These are phyloP conservation scores for Heliconius cydno DNA, from an alignment of 2,888 invertebrate species.

Conservation along the genomic window DNA sequence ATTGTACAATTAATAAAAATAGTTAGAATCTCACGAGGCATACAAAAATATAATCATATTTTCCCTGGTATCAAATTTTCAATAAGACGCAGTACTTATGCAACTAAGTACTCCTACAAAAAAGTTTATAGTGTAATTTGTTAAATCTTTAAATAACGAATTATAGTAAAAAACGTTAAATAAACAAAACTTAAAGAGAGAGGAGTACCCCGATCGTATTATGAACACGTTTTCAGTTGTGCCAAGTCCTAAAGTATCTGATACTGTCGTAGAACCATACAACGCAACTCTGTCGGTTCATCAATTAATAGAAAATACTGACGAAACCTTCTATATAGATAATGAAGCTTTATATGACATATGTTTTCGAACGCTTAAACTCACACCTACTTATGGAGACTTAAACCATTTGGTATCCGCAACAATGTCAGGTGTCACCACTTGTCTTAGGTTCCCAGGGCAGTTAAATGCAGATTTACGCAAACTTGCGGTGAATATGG, in stretches of 20 bases:
- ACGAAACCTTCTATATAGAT: constrained; percentile 88
- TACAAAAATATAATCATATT: too few relatives aligned
- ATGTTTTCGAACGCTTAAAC: constrained; percentile 89
- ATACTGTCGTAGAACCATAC: constrained; percentile 86
- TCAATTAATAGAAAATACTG: constrained; percentile 90
- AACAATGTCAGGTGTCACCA: constrained; percentile 94
- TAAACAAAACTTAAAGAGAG: constrained; percentile 83
- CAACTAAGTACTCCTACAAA: not conserved
- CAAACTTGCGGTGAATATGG: constrained; percentile 78
- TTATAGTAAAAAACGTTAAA: not conserved
- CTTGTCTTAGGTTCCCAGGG: constrained; percentile 87
- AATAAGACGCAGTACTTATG: too few relatives aligned
- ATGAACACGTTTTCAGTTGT: constrained; percentile 92
- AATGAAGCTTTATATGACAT: constrained; percentile 89
- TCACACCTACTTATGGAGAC: constrained; percentile 91
- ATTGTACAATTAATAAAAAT: too few relatives aligned
- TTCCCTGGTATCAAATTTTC: too few relatives aligned
- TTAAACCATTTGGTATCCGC: constrained; percentile 92
- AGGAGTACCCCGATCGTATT: constrained; percentile 94
- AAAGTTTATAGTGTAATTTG: not conserved
- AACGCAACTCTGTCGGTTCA: constrained; percentile 93
- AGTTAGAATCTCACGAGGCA: too few relatives aligned
- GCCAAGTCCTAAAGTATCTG: constrained; percentile 92
- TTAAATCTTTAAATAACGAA: not conserved
- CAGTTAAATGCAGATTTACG: constrained; percentile 77